Evolutionary conservation across 2,888 invertebrate genomes (phyloP).

Genomic region (Malthinus seriepunctatus): DNA sequence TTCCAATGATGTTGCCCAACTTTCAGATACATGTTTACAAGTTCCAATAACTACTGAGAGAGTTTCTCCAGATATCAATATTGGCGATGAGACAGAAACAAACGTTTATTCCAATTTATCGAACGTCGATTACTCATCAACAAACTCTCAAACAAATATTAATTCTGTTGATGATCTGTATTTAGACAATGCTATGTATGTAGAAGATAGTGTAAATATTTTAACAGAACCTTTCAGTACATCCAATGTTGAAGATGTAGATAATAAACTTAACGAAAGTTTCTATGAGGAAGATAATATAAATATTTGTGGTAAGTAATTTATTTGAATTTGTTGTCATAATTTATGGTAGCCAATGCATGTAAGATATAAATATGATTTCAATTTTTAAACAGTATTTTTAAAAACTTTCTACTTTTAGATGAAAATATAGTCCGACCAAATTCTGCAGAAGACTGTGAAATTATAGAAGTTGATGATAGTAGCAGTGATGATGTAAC

Average conservation of each 20-base stretch:
- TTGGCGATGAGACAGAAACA: too few relatives aligned
- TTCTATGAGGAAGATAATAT: too few relatives aligned
- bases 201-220: conserved; percentile 3
- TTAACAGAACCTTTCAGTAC: not conserved
- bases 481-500: not conserved
- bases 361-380: too few relatives aligned
- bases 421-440: too few relatives aligned
- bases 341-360: too few relatives aligned
- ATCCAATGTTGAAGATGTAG: not conserved
- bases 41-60: too few relatives aligned
- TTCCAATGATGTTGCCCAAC: too few relatives aligned
- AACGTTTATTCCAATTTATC: conserved; percentile 13
- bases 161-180: conserved; percentile 27
- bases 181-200: conserved; percentile 15
- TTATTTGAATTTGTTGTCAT: not conserved
- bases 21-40: too few relatives aligned
- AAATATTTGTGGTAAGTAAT: conserved; percentile 4
- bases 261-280: too few relatives aligned
- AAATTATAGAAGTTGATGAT: conserved; percentile 1
- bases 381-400: too few relatives aligned
- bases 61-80: too few relatives aligned
- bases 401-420: too few relatives aligned
- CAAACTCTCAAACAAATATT: conserved; percentile 28
- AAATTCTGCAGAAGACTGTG: not conserved
- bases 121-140: conserved; percentile 8